Conservation (phyloP, 2,888 invertebrate species). For the Micropterix aruncella region DNA sequence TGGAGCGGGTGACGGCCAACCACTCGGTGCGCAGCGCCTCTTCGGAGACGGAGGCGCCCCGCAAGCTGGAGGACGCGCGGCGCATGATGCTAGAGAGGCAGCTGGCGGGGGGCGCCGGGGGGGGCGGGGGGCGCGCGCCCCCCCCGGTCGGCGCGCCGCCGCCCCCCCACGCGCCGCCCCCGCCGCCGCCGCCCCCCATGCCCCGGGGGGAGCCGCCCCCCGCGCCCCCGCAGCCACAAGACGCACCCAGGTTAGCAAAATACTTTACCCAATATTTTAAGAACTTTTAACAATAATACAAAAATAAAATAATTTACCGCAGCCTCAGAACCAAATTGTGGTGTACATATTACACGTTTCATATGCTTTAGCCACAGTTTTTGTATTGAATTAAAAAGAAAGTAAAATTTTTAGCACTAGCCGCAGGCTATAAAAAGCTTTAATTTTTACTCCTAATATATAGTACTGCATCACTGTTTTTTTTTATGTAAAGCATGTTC, state of each 20-base stretch:
- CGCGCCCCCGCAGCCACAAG: conserved; percentile 47
- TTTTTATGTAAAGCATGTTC: conserved; percentile 1
- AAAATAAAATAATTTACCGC: too few relatives aligned
- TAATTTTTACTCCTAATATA: too few relatives aligned
- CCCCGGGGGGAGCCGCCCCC: conserved; percentile 41
- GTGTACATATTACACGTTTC: too few relatives aligned
- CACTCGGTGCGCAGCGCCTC: conserved; percentile 74
- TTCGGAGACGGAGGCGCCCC: conserved; percentile 51
- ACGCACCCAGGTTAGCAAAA: conserved; percentile 41
- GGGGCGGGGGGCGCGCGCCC: conserved; percentile 26
- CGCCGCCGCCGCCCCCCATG: conserved; percentile 45
- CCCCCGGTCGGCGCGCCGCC: conserved; percentile 53
- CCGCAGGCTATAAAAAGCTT: too few relatives aligned
- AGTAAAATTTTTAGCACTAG: too few relatives aligned
- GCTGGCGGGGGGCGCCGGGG: conserved; percentile 50
- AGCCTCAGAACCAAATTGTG: too few relatives aligned
- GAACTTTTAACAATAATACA: too few relatives aligned
- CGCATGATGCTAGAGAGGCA: conserved; percentile 78
- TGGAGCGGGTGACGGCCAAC: conserved; percentile 80
- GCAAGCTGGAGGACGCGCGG: conserved; percentile 76
- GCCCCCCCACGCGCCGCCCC: conserved; percentile 46
- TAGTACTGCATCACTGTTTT: conserved; percentile 21
- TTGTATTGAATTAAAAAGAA: too few relatives aligned
- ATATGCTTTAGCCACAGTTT: too few relatives aligned
- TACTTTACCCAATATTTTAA: too few relatives aligned